A percentile compares a stretch with the other conserved stretches of the same genome.
Evolutionary conservation across 92 coral and sea anemone species (phyloP).

Genomic region (Phenganax stokvisi): DNA sequence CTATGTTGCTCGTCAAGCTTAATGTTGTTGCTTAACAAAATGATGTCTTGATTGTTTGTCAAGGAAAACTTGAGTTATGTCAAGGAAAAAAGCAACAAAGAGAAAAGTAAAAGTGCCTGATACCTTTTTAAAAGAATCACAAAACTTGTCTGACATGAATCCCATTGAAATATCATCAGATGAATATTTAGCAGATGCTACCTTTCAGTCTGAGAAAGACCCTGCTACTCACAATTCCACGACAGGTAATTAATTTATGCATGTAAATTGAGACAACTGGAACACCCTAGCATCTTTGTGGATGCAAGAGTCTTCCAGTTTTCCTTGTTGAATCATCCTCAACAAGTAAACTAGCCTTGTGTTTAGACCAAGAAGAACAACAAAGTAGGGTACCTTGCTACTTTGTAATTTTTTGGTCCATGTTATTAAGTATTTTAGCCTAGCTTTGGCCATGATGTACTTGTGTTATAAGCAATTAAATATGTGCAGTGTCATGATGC

Average conservation of each 20-base stretch:
- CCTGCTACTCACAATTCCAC: neutral
- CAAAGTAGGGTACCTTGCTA: too few species aligned
- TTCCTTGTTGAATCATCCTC: too few species aligned
- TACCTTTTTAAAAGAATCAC: neutral
- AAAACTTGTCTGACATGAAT: neutral
- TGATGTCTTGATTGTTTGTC: neutral
- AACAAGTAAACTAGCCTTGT: too few species aligned
- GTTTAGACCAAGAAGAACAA: too few species aligned
- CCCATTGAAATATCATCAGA: neutral
- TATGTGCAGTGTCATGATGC: neutral
- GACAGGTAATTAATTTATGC: neutral
- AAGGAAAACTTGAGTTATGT: neutral
- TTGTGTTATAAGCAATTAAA: too few species aligned
- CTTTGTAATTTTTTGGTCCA: too few species aligned
- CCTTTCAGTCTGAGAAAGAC: neutral
- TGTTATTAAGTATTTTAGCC: too few species aligned
- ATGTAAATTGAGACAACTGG: neutral
- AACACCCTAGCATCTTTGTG: too few species aligned
- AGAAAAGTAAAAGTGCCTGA: neutral
- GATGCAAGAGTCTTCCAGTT: too few species aligned
- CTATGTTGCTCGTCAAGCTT: neutral
- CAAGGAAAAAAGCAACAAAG: neutral
- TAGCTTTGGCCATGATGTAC: too few species aligned
- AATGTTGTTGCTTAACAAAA: neutral
- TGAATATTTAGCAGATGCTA: neutral